Evolutionary conservation across 2,797 vertebrate genomes (phyloP).

Genomic region (Acropternis orthonyx): DNA sequence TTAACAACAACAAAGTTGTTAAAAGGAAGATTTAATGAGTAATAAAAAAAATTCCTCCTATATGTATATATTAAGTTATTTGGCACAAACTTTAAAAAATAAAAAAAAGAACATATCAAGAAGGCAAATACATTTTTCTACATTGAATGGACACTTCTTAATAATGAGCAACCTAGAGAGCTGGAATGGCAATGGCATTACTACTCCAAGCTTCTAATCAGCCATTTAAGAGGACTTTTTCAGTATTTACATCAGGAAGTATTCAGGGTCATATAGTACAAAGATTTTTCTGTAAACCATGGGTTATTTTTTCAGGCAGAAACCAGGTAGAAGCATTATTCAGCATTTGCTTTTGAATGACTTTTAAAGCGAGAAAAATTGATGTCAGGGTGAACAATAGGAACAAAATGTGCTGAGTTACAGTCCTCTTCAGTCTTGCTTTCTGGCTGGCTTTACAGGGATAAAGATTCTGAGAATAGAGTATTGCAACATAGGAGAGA

Average conservation of each 20-base stretch:
- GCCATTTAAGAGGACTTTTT: background rate
- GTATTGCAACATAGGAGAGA: background rate
- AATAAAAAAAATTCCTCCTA: background rate
- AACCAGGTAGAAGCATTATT: background rate
- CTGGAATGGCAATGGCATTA: background rate
- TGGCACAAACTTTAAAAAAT: background rate
- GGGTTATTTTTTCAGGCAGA: background rate
- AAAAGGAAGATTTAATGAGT: background rate
- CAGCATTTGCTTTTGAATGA: background rate
- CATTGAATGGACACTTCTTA: background rate
- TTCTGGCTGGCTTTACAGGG: background rate
- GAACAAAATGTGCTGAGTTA: background rate
- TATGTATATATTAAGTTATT: background rate
- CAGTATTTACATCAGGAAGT: background rate
- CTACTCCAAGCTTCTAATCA: background rate
- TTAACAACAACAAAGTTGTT: background rate
- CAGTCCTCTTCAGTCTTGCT: background rate
- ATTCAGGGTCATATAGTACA: background rate
- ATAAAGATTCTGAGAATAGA: background rate
- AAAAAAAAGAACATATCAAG: background rate
- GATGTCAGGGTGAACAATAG: background rate
- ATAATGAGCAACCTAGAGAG: background rate
- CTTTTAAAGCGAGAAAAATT: constrained; percentile 17
- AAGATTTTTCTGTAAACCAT: background rate
- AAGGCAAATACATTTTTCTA: background rate